phyloP scores from a whole-genome alignment of 2,888 invertebrate genomes.

The Lamellibrachia satsuma region DNA sequence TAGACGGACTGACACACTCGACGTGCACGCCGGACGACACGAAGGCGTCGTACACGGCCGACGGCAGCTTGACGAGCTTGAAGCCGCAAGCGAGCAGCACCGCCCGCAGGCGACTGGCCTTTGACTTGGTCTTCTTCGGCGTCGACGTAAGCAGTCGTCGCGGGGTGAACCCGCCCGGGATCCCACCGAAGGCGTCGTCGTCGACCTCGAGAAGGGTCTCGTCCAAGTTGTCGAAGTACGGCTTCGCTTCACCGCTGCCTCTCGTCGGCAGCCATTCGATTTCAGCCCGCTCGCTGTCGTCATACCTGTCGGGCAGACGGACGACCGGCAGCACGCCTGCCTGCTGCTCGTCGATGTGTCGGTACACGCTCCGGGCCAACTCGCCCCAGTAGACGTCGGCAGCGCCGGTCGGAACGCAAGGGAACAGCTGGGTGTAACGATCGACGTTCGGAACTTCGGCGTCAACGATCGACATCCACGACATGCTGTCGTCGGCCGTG shows the following conservation, averaged over 20 bases:
- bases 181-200: constrained; percentile 21
- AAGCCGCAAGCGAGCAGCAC: constrained; percentile 41
- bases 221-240: constrained; percentile 42
- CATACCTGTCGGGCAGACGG: background rate
- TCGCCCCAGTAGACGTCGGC: constrained; percentile 35
- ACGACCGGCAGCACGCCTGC: constrained; percentile 40
- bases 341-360: constrained; percentile 39
- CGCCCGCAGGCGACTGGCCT: constrained; percentile 31
- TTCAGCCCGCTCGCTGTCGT: constrained; percentile 29
- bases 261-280: constrained; percentile 42
- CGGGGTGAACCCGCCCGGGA: constrained; percentile 24
- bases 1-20: constrained; percentile 40
- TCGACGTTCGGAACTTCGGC: constrained; percentile 42
- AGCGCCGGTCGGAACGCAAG: constrained; percentile 32
- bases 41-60: constrained; percentile 40
- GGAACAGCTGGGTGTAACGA: constrained; percentile 40
- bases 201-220: constrained; percentile 36
- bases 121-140: constrained; percentile 30
- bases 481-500: constrained; percentile 30
- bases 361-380: constrained; percentile 35
- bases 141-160: constrained; percentile 26
- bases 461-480: constrained; percentile 33
- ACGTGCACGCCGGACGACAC: constrained; percentile 38
- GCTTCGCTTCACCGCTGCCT: constrained; percentile 32
- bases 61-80: constrained; percentile 42